A percentile compares a stretch with the other conserved stretches of the same genome.
phyloP scores from a whole-genome alignment of 1,140 invertebrate species.

The Pectinophora gossypiella region DNA sequence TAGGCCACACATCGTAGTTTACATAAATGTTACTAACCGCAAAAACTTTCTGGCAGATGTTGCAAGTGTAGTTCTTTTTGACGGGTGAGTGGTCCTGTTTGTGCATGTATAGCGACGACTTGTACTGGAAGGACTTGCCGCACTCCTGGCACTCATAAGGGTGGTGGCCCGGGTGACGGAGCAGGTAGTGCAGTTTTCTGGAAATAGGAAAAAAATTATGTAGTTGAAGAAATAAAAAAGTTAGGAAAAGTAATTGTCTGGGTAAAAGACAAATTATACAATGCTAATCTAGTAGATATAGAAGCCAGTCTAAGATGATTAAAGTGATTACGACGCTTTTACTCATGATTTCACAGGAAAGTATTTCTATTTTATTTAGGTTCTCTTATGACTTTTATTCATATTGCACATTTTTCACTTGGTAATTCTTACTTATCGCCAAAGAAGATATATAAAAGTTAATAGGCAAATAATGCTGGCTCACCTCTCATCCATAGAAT shows the following conservation, averaged over 20 bases:
- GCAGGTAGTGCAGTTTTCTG: conserved; percentile 66
- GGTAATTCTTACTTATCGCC: too few relatives aligned
- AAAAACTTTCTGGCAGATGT: conserved; percentile 61
- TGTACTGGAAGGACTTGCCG: conserved; percentile 68
- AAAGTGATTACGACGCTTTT: too few relatives aligned
- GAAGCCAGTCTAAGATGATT: too few relatives aligned
- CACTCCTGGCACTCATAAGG: conserved; percentile 59
- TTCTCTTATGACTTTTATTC: too few relatives aligned
- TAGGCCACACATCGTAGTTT: too few relatives aligned
- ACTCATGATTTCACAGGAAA: too few relatives aligned
- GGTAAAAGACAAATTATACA: too few relatives aligned
- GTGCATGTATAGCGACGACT: conserved; percentile 67
- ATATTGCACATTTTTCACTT: too few relatives aligned
- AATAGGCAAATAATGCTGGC: neutral
- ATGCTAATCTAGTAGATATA: too few relatives aligned
- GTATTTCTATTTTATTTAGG: too few relatives aligned
- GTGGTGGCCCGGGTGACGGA: conserved; percentile 56
- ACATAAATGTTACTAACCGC: too few relatives aligned
- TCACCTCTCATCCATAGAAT: conserved; percentile 56
- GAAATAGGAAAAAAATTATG: neutral
- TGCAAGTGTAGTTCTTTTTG: conserved; percentile 55
- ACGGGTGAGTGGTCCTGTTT: conserved; percentile 54
- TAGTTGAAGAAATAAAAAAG: too few relatives aligned
- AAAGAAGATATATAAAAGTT: neutral
- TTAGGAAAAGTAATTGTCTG: neutral